These are phyloP conservation scores for Gastracanthus pulcherrimus DNA, from an alignment of 2,888 invertebrate species.

Conservation along the genomic window DNA sequence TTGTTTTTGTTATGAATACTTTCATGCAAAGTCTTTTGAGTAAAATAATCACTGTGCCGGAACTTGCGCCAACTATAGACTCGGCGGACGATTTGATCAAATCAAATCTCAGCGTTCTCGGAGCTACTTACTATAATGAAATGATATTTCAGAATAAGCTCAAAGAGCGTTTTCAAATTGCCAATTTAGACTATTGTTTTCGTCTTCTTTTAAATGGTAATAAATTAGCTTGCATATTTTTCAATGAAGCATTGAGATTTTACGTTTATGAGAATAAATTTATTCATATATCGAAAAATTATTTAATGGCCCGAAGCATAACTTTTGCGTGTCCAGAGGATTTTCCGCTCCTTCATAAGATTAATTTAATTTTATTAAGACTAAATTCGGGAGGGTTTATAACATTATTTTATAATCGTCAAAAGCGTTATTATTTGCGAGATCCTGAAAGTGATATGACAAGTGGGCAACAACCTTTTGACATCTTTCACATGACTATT, in stretches of 20 bases:
- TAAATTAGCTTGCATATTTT: not conserved
- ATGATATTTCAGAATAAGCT: not conserved
- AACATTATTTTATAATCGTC: not conserved
- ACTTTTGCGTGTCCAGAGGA: not conserved
- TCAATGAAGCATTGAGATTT: not conserved
- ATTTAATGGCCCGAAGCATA: not conserved
- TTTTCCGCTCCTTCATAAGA: not conserved
- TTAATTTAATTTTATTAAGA: not conserved
- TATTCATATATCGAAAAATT: not conserved
- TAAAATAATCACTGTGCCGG: not conserved
- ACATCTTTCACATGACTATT: not conserved
- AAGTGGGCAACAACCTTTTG: not conserved
- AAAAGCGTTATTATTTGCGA: not conserved
- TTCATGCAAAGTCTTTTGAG: not conserved
- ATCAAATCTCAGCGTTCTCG: not conserved
- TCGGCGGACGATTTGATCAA: not conserved
- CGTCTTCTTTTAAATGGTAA: not conserved
- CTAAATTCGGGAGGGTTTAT: not conserved
- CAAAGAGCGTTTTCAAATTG: not conserved
- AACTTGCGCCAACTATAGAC: not conserved
- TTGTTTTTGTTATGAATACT: not conserved
- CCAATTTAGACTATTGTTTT: not conserved
- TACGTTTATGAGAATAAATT: not conserved
- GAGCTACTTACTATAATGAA: not conserved
- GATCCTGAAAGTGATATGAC: not conserved